Evolutionary conservation across 2,888 invertebrate species (phyloP), one percentile per base, ranked within the genome.

Genomic region (Tetramorium bicarinatum): DNA sequence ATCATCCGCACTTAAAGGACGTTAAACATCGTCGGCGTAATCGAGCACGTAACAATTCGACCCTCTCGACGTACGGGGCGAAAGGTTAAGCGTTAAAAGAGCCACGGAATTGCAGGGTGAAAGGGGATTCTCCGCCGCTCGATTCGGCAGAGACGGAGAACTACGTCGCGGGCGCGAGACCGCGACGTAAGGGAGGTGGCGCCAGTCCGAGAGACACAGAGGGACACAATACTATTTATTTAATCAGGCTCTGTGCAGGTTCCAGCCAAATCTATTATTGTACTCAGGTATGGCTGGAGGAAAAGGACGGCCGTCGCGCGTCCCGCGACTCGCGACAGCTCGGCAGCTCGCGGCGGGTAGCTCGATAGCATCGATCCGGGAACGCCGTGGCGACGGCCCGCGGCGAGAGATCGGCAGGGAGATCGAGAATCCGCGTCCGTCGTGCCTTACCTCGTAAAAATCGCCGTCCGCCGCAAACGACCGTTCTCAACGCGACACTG

Each of bases 221-320:
- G 88, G 34, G 71, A 79, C 56, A 90, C 91, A 91, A 90, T 90
- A 91, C 91, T 90, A 90, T 94, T 94, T 94, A 94, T 94, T 95
- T 94, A 93, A 95, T 95, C 95, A 93, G 94, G 92, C 93, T 91
- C 47, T 44, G 66, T 29, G 93, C 93, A 95, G 95, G 95, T 95
- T 95, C 95, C 95, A 95, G 95, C 95, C 95, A 95, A 95, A 93
- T 95, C 95, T 95, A 95, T 95, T 94, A 95, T 95, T 95, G 94
- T 95, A 93, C 92, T 92, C 93, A 94, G 92, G 94, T 94, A 94
- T 93, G 93, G 93, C 94, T 94, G 94, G 94, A 94, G 92, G 94
- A 92, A 94, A 72, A 93, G 89, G 90, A 88, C 88, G 87, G 85
- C 85, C 83, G 83, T 87, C 79, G 85, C 79, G 85, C 85, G 83